These are phyloP conservation scores for Parotocinclus haroldoi DNA, from an alignment of 2,797 vertebrate genomes.

Conservation along the genomic window DNA sequence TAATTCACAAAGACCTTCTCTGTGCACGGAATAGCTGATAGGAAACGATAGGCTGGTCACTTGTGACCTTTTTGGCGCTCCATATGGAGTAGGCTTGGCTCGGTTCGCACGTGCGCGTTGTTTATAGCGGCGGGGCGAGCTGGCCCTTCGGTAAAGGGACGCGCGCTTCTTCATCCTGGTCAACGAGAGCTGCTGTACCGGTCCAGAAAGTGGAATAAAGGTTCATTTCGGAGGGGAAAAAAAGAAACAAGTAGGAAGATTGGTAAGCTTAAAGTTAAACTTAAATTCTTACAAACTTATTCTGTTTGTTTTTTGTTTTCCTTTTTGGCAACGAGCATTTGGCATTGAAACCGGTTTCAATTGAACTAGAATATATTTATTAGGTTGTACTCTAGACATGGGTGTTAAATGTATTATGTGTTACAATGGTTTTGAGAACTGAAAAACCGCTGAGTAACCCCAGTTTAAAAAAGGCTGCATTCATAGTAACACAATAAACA, in stretches of 20 bases:
- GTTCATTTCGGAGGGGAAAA: background rate
- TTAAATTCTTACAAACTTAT: no score
- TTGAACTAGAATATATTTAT: no score
- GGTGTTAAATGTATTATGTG: no score
- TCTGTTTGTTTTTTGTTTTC: no score
- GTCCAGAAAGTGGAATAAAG: conserved; percentile 33
- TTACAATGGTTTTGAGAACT: no score
- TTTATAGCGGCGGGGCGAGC: conserved; percentile 41
- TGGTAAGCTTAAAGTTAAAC: conserved; percentile 33
- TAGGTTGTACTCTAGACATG: no score
- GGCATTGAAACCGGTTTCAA: no score
- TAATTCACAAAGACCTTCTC: no score
- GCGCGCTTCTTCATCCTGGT: conserved; percentile 10
- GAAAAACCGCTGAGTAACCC: background rate
- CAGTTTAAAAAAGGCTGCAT: background rate
- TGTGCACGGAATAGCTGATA: no score
- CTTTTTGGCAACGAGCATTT: no score
- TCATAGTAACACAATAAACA: conserved; percentile 17
- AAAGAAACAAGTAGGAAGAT: background rate
- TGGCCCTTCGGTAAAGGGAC: conserved; percentile 20
- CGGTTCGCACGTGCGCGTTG: conserved; percentile 44
- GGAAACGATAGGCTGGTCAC: no score
- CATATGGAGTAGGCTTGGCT: conserved; percentile 25
- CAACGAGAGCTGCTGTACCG: background rate
- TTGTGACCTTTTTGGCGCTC: conserved; percentile 8